Base-by-base conservation (phyloP, 2,888 invertebrate species). In the Macrophya annulata region DNA sequence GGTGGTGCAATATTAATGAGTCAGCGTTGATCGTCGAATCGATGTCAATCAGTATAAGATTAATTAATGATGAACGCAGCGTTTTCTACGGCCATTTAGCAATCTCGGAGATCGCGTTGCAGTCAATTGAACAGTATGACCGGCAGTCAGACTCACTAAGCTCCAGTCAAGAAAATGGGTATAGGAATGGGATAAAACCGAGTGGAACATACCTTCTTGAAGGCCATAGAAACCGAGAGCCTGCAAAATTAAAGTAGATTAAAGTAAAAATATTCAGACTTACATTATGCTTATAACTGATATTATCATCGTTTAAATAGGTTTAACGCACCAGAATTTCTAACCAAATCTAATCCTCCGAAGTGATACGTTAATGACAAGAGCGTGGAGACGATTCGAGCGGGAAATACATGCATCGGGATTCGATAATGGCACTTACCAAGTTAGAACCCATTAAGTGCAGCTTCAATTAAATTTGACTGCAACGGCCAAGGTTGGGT, bases 61-160 rank as follows among this genome's bases (percentile, higher is more conserved):
- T 74, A 74, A 74, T 74, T 74, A 48, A 74, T 74, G 74, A 48
- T 74, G 45, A 74, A 74, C 74, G 43, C 21, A 74, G 21, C 74
- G 45, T 48, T 74, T 74, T 48, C 45, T 48, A 74, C 74, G 74
- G 48, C 25, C 74, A 74, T 74, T 74, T 74, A 74, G 48, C 74
- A 74, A 74, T 74, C 74, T 12, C 12, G 76, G 25, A 76, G 76
- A 76, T 76, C 45, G 48, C 21, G 76, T 76, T 76, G 48, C 76
- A 76, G 76, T 76, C 76, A 76, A 76, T 76, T 76, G 76, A 76
- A 48, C 76, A 76, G 45, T 25, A 48, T 76, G 76, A 48, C 76
- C 76, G 76, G 71, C 25, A 71, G 71, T 71, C 71, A 71, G 71
- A 71, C 71, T 71, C 71, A 37, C 40, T 71, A 40, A 40, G 40